Base-by-base conservation (phyloP, 2,888 invertebrate species). In the Leucoma salicis region DNA sequence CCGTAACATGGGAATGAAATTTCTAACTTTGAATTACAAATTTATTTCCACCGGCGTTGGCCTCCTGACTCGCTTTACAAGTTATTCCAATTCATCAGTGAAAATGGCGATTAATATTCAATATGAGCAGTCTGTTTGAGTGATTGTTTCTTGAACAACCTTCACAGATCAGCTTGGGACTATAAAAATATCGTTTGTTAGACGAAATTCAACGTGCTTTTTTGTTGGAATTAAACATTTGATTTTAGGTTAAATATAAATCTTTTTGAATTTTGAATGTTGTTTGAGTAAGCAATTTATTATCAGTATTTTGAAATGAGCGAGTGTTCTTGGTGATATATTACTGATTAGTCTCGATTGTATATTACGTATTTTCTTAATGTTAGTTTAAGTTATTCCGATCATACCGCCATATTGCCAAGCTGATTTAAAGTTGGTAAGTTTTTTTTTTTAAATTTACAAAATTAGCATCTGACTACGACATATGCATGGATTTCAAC, bases 21-120 rank as follows among this genome's bases (percentile, higher is more conserved):
- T 86, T 84, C 82, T 82, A 79, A 86, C 85, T 89, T 89, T 85
- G 86, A 80, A 88, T 88, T 86, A 87, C 88, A 87, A 87, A 88
- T 88, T 85, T 85, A 85, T 84, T 86, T 84, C 77, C 80, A 75
- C 67, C 68, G 66, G 68, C 74, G 71, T 65, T 69, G 73, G 70
- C 77, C 70, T 71, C 63, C 66, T 64, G 73, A 66, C 63, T 78
- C 72, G 70, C 78, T 73, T 80, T 83, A 80, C 74, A 75, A 79
- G 81, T 86, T 83, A 86, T 87, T 82, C 67, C 72, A 71, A 78
- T 80, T 85, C 84, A 80, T 82, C 77, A 78, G 80, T 83, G 84
- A 80, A 85, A 87, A 85, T 78, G 67, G 74, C 75, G 81, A 87
- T 89, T 88, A 89, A 88, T 87, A 88, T 88, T 87, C 86, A 88